Evolutionary conservation across 1,140 invertebrate genomes (phyloP).

Genomic region (Penaeus chinensis): DNA sequence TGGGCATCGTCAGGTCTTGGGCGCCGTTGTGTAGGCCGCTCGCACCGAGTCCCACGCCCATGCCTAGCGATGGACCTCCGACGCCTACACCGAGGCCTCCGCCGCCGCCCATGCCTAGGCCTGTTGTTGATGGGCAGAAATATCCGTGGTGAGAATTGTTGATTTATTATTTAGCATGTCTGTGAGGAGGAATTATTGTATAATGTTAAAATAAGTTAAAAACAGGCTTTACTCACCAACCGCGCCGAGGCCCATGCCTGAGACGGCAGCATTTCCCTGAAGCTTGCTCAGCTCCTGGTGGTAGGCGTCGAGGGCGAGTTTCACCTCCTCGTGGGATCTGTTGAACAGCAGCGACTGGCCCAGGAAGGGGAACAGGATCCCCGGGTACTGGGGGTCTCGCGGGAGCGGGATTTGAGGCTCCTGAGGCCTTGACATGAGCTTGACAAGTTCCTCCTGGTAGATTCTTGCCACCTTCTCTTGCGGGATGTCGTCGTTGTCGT

Average conservation of each 20-base stretch:
- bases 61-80: conserved; percentile 55
- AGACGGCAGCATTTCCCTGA: conserved; percentile 72
- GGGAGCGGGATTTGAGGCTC: conserved; percentile 55
- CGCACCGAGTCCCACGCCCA: conserved; percentile 53
- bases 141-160: not conserved
- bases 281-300: conserved; percentile 90
- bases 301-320: conserved; percentile 90
- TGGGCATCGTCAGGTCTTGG: conserved; percentile 86
- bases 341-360: conserved; percentile 63
- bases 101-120: conserved; percentile 57
- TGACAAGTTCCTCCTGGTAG: conserved; percentile 95
- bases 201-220: not conserved
- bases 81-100: conserved; percentile 59
- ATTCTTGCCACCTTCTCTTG: conserved; percentile 97
- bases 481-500: conserved; percentile 91
- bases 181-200: not conserved
- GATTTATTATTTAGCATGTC: not conserved
- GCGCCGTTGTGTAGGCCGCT: conserved; percentile 73
- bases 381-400: conserved; percentile 64
- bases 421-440: conserved; percentile 85
- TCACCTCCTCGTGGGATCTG: conserved; percentile 83
- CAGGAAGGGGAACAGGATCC: conserved; percentile 62
- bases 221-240: conserved; percentile 69
- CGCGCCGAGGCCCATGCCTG: conserved; percentile 63
- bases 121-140: conserved; percentile 16